Conservation (phyloP, 2,888 invertebrate species). For the Nemapogon koenigi region DNA sequence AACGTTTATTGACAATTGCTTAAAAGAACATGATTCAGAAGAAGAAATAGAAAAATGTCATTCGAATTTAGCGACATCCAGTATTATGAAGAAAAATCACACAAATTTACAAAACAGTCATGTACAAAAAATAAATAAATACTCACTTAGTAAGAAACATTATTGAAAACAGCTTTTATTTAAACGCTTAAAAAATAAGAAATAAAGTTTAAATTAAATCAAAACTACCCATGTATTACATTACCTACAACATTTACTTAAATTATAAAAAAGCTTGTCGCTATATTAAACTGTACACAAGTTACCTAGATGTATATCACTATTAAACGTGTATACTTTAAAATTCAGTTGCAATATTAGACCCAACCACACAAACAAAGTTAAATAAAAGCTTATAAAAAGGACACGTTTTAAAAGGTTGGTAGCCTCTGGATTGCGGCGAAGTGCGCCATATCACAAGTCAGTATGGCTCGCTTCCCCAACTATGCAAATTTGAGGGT, state of each 20-base stretch:
- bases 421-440: not conserved
- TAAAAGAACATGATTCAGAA: not conserved
- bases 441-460: conserved; percentile 2
- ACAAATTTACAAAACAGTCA: not conserved
- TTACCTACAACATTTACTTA: not conserved
- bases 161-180: too few species aligned
- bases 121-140: too few species aligned
- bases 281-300: not conserved
- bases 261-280: not conserved
- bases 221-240: not conserved
- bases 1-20: not conserved
- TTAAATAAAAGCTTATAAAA: not conserved
- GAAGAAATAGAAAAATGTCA: not conserved
- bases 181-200: too few species aligned
- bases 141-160: too few species aligned
- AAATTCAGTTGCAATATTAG: not conserved
- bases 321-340: too few species aligned
- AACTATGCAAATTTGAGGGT: too few species aligned
- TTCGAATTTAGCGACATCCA: not conserved
- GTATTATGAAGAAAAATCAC: not conserved
- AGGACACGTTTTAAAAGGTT: not conserved
- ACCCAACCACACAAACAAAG: not conserved
- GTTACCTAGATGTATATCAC: too few species aligned
- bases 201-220: not conserved
- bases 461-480: too few species aligned